phyloP scores from a whole-genome alignment of 2,797 vertebrate genomes.

The Sebastes minor region DNA sequence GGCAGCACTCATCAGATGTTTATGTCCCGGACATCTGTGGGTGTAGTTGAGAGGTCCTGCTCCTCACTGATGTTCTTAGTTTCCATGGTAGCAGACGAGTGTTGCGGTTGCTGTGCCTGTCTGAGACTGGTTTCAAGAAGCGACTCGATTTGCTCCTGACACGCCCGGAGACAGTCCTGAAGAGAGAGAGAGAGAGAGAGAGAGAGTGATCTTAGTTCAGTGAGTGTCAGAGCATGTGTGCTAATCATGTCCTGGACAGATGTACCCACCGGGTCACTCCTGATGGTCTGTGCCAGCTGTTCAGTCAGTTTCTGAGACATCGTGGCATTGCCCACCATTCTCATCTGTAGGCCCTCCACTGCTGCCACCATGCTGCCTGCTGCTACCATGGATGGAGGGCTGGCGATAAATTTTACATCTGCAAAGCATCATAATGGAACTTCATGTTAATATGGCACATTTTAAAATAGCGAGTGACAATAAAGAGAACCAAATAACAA shows the following conservation, averaged over 20 bases:
- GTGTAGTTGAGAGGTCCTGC: conserved; percentile 90
- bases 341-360: conserved; percentile 88
- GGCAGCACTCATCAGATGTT: conserved; percentile 86
- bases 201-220: not conserved
- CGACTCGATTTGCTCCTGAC: conserved; percentile 95
- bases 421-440: conserved; percentile 23
- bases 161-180: conserved; percentile 94
- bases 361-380: conserved; percentile 91
- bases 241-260: not conserved
- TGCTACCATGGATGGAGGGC: conserved; percentile 92
- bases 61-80: conserved; percentile 89
- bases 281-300: conserved; percentile 92
- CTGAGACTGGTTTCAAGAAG: conserved; percentile 92
- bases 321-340: conserved; percentile 76
- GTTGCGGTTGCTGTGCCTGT: conserved; percentile 81
- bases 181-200: conserved; percentile 2
- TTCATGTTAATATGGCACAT: not conserved
- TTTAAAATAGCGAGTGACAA: no score
- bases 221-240: not conserved
- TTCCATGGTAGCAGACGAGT: conserved; percentile 83
- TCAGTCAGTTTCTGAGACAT: conserved; percentile 88
- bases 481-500: no score
- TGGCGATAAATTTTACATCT: conserved; percentile 94
- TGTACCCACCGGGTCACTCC: conserved; percentile 91
- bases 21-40: conserved; percentile 93